A percentile compares a stretch with the other conserved stretches of the same genome.
Evolutionary conservation across 2,888 invertebrate species (phyloP).

Genomic region (Pyrochroa serraticornis): DNA sequence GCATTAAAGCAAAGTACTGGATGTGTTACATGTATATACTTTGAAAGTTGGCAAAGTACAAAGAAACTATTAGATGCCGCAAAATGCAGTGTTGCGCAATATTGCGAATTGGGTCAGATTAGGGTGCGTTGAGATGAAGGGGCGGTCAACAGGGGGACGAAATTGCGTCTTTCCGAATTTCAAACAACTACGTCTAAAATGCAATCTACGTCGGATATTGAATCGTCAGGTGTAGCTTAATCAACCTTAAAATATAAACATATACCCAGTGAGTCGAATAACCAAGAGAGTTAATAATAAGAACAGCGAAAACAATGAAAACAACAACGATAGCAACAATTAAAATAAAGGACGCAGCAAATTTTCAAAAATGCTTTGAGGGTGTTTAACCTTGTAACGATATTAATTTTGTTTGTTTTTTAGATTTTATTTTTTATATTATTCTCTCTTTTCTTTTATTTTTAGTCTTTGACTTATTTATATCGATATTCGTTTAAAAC

Average conservation of each 20-base stretch:
- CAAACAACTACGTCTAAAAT: constrained; percentile 14
- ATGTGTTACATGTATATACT: not conserved
- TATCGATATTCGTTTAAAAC: too few relatives aligned
- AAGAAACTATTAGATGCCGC: not conserved
- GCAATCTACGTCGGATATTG: not conserved
- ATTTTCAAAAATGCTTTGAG: too few relatives aligned
- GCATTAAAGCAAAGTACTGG: constrained; percentile 9
- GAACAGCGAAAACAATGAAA: too few relatives aligned
- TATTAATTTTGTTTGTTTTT: too few relatives aligned
- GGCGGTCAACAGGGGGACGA: constrained; percentile 14
- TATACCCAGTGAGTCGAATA: not conserved
- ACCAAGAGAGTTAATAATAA: not conserved
- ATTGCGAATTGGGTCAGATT: constrained; percentile 32
- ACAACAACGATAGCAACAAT: too few relatives aligned
- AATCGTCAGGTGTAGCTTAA: not conserved
- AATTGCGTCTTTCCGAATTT: constrained; percentile 25
- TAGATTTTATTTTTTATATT: too few relatives aligned
- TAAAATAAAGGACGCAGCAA: too few relatives aligned
- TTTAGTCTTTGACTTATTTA: too few relatives aligned
- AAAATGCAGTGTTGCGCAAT: constrained; percentile 28
- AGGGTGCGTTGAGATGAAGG: constrained; percentile 27
- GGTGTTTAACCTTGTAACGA: too few relatives aligned
- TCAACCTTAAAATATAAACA: not conserved
- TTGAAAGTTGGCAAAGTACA: not conserved
- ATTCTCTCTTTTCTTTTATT: too few relatives aligned